Evolutionary conservation across 2,113 vertebrate species (phyloP), one percentile per base, ranked within the genome.

Genomic region (Phalacrocorax pelagicus): DNA sequence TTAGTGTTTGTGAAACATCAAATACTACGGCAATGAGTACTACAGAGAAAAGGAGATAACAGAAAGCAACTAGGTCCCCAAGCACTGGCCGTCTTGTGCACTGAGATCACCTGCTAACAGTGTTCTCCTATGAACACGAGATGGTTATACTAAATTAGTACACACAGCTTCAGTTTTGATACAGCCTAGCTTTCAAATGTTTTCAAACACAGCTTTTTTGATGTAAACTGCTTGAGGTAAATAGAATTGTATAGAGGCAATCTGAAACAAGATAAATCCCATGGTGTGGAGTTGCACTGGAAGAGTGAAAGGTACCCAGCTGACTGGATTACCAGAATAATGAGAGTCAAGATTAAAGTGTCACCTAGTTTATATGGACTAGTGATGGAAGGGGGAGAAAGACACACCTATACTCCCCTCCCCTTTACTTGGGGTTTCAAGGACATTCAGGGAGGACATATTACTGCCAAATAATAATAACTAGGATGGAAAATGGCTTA

Each of bases 361-460:
- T 17, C 55, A 89, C 9, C 18, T 62, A 40, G 9, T 65, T 84
- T 52, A 70, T 16, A 8, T 2, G 29, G 71, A 19, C 34, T 36
- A 42, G 23, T 30, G 52, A 67, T 34, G 15, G 26, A 86, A 8
- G 2, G 4, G 7, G 54, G 4, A 77, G 12, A 3, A 86, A 11
- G 40, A 55, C 82, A 74, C 17, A n/a, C 30, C 29, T n/a, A 72
- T 2, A 80, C 2, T 40, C 3, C 2, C 7, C 1, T 15, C 0
- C 1, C 7, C 12, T 77, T 58, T 81, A 40, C 9, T 11, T 81
- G 16, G 3, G 3, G 6, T 65, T 95, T 73, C 62, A 80, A 75
- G 13, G n/a, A 23, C 42, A 72, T 32, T 36, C 47, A 77, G 17
- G 13, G 18, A 88, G 27, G 54, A 61, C 22, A 58, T 57, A n/a